Conservation (phyloP, 1,140 invertebrate species). For the Drosophila kepulauana region DNA sequence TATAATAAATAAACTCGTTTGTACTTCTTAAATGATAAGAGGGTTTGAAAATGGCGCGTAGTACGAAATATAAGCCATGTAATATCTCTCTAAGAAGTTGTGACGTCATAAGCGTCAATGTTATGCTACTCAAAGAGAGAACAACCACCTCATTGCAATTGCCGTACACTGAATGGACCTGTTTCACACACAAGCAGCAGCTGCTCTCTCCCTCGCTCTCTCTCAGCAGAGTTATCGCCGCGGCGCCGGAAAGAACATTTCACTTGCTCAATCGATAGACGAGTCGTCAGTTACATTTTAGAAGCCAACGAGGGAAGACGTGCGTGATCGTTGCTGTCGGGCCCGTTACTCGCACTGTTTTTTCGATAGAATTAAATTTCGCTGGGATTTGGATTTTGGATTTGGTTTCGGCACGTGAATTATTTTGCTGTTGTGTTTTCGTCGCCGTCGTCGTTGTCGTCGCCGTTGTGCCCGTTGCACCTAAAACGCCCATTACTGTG, state of each 20-base stretch:
- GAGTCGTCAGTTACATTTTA: constrained; percentile 41
- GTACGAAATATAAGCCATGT: not conserved
- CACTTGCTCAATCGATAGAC: constrained; percentile 49
- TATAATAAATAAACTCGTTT: not conserved
- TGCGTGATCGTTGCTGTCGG: constrained; percentile 17
- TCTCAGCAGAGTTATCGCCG: constrained; percentile 27
- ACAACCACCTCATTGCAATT: not conserved
- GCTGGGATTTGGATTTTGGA: constrained; percentile 38
- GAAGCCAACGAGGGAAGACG: constrained; percentile 37
- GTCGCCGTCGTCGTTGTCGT: constrained; percentile 35
- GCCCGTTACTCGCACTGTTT: constrained; percentile 43
- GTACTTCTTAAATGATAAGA: no score
- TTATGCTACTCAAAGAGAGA: not conserved
- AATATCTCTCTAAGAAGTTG: not conserved
- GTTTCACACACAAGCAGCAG: constrained; percentile 26
- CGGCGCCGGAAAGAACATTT: constrained; percentile 41
- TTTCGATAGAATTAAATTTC: constrained; percentile 53
- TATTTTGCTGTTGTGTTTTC: constrained; percentile 32
- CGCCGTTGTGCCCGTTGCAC: constrained; percentile 50
- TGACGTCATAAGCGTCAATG: constrained; percentile 20
- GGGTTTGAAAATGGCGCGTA: constrained; percentile 6
- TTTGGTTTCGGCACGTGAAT: constrained; percentile 61
- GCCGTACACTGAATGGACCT: constrained; percentile 36
- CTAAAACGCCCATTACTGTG: constrained; percentile 35
- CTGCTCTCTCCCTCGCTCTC: constrained; percentile 10